Base-by-base conservation (phyloP, 1,140 invertebrate genomes). In the Agrypnia vestita region DNA sequence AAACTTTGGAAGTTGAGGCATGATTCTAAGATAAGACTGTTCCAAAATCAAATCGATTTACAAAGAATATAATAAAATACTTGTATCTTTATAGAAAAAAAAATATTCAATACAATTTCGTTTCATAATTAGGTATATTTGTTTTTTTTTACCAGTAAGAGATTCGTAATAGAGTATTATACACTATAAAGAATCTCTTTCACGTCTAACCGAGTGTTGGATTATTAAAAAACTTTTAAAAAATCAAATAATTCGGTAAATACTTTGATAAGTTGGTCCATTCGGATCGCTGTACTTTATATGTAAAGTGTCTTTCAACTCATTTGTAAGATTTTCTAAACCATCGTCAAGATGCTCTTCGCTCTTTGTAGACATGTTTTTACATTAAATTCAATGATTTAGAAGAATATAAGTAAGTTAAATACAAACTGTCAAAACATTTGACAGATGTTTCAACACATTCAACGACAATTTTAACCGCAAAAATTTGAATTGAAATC, bases 221-320 rank as follows among this genome's bases (percentile, higher is more conserved):
- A n/a, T n/a, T n/a, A n/a, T n/a, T n/a, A n/a, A n/a, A n/a, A n/a
- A n/a, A n/a, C n/a, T n/a, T n/a, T n/a, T n/a, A 35, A 35, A 35
- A 35, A 35, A 35, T 35, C 25, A 35, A 35, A 35, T 21, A 73
- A 21, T 13, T 4, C 19, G 0, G 19, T 73, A 17, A 73, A 21
- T 85, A 90, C 89, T 87, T 85, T 89, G 86, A 82, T 90, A 90
- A 84, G 88, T 90, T 4, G 86, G 84, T 47, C 87, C 87, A 83
- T 84, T 87, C 11, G 82, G 82, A 74, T 83, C 82, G 17, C 77
- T 73, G 4, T 55, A 74, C 49, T 79, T 79, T 17, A 73, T 13
- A 11, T 56, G 64, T 76, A 83, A 72, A 25, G 53, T 76, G n/a
- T 71, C 56, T 62, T 81, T 77, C 43, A 83, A 35, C 25, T 81